phyloP scores from a whole-genome alignment of 2,797 vertebrate species.

The Molossus molossus region DNA sequence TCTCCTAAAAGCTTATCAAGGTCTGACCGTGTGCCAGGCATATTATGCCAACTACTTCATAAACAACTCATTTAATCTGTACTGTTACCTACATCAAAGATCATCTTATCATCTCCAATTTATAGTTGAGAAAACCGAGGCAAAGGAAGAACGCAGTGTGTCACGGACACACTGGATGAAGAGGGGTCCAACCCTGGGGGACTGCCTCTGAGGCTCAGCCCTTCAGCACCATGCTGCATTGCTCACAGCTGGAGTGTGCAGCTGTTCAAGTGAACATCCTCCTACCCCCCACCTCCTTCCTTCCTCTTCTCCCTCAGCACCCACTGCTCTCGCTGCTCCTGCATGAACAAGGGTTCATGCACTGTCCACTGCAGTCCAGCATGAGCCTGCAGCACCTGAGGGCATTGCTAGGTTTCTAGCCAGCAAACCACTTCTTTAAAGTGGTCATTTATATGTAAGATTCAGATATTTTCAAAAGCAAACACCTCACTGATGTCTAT shows the following conservation, averaged over 20 bases:
- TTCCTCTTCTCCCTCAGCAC: background rate
- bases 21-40: background rate
- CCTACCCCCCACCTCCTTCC: accelerated
- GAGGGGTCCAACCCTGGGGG: background rate
- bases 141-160: background rate
- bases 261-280: background rate
- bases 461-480: background rate
- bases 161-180: background rate
- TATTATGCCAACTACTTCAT: background rate
- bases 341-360: background rate
- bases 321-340: background rate
- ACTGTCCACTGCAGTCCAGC: background rate
- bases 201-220: too few relatives aligned
- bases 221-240: accelerated
- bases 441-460: background rate
- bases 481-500: background rate
- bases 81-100: background rate
- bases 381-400: background rate
- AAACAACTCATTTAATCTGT: constrained; percentile 28
- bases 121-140: background rate
- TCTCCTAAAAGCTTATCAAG: background rate
- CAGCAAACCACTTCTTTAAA: background rate
- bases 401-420: background rate
- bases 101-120: background rate
- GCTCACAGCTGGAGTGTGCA: background rate